Percentiles rank a stretch among this genome's conserved stretches.
Evolutionary conservation across 2,888 invertebrate genomes (phyloP).

Genomic region (Osedax fenrisi): DNA sequence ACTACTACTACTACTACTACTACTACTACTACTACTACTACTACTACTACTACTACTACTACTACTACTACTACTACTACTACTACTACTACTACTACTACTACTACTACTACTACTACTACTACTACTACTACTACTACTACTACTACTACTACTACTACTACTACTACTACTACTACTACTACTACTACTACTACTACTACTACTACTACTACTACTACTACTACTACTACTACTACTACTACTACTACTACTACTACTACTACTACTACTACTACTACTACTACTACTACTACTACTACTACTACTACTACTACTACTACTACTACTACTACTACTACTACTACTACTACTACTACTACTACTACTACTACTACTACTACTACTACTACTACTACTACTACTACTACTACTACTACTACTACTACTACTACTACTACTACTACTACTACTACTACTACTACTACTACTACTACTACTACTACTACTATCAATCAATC

Average conservation of each 20-base stretch:
- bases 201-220: too few species aligned
- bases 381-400: conserved; percentile 33
- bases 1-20: background rate
- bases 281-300: conserved; percentile 29
- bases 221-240: too few species aligned
- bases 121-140: too few species aligned
- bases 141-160: too few species aligned
- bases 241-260: too few species aligned
- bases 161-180: too few species aligned
- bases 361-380: conserved; percentile 34
- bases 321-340: conserved; percentile 32
- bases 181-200: too few species aligned
- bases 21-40: background rate
- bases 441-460: conserved; percentile 30
- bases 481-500: conserved; percentile 30
- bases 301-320: conserved; percentile 31
- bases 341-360: conserved; percentile 33
- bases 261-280: too few species aligned
- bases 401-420: conserved; percentile 30
- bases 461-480: conserved; percentile 28
- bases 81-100: background rate
- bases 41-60: background rate
- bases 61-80: background rate
- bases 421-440: conserved; percentile 28
- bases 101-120: background rate